phyloP scores from a whole-genome alignment of 2,888 invertebrate genomes.

The Diadromus collaris region DNA sequence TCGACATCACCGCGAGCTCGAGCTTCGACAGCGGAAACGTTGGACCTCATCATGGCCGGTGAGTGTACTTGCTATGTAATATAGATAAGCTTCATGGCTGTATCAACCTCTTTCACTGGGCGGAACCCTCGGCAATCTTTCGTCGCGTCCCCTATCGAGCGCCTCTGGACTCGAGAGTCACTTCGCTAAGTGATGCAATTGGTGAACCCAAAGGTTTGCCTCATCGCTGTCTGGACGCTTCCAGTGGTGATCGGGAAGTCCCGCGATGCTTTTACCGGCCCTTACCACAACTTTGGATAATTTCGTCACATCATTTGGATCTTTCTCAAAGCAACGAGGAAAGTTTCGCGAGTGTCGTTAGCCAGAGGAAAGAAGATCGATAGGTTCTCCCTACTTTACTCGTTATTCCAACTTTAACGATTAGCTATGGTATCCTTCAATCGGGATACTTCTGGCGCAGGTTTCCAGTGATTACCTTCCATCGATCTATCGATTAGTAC shows the following conservation, averaged over 20 bases:
- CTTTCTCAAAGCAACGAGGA: constrained; percentile 14
- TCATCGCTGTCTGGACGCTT: constrained; percentile 21
- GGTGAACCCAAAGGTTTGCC: constrained; percentile 38
- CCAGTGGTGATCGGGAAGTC: constrained; percentile 40
- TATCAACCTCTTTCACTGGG: constrained; percentile 33
- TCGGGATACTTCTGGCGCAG: not conserved
- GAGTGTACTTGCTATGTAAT: constrained; percentile 70
- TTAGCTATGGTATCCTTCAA: constrained; percentile 40
- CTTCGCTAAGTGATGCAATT: constrained; percentile 39
- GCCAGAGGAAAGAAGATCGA: constrained; percentile 21
- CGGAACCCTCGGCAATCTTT: constrained; percentile 26
- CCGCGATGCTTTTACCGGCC: constrained; percentile 5
- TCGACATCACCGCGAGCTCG: constrained; percentile 91
- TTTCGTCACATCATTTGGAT: constrained; percentile 40
- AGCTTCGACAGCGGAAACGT: constrained; percentile 92
- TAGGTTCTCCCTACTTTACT: constrained; percentile 16
- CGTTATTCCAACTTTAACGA: constrained; percentile 53
- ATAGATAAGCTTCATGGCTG: constrained; percentile 44
- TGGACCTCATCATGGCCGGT: constrained; percentile 94
- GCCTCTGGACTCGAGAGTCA: constrained; percentile 27
- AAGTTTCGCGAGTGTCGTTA: constrained; percentile 19
- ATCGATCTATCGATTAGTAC: constrained; percentile 43
- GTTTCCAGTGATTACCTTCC: constrained; percentile 35
- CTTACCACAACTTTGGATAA: constrained; percentile 40
- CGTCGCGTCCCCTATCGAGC: constrained; percentile 20